These are phyloP conservation scores for Drosophila yakuba DNA, from an alignment of 1,140 invertebrate species.

Conservation along the genomic window DNA sequence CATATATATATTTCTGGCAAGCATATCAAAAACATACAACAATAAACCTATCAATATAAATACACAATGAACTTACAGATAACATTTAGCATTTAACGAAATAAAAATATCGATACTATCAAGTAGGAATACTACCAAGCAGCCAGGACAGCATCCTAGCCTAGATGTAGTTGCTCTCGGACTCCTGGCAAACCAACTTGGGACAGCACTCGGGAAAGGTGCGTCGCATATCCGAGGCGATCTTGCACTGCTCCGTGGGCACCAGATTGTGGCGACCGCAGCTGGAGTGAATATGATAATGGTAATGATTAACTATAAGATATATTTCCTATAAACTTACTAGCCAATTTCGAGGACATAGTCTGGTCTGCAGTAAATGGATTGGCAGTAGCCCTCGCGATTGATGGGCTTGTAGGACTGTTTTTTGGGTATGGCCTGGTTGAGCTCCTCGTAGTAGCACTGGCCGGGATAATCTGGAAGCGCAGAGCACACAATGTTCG, in stretches of 20 bases:
- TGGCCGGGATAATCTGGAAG: constrained; percentile 71
- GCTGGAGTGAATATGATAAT: constrained; percentile 19
- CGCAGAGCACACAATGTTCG: too few relatives aligned
- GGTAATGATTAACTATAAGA: neutral
- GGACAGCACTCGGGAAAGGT: constrained; percentile 76
- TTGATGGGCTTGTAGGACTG: constrained; percentile 80
- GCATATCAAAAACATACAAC: neutral
- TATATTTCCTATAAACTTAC: constrained; percentile 32
- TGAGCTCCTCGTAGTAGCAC: constrained; percentile 77
- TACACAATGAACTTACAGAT: neutral
- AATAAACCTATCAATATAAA: too few relatives aligned
- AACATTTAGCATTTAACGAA: too few relatives aligned
- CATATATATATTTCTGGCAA: neutral
- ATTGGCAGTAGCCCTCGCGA: constrained; percentile 72
- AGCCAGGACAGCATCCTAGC: neutral
- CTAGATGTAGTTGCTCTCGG: constrained; percentile 72
- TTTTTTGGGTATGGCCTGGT: constrained; percentile 75
- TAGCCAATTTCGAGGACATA: constrained; percentile 71
- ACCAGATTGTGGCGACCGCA: constrained; percentile 76
- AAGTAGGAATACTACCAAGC: constrained; percentile 16
- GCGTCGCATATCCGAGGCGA: constrained; percentile 70
- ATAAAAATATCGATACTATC: too few relatives aligned
- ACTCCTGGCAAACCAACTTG: constrained; percentile 61
- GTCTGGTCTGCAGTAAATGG: constrained; percentile 73
- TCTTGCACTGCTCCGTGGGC: constrained; percentile 67